Evolutionary conservation across 2,888 invertebrate genomes (phyloP), one percentile per base, ranked within the genome.

Genomic region (Leptogaster cylindrica): DNA sequence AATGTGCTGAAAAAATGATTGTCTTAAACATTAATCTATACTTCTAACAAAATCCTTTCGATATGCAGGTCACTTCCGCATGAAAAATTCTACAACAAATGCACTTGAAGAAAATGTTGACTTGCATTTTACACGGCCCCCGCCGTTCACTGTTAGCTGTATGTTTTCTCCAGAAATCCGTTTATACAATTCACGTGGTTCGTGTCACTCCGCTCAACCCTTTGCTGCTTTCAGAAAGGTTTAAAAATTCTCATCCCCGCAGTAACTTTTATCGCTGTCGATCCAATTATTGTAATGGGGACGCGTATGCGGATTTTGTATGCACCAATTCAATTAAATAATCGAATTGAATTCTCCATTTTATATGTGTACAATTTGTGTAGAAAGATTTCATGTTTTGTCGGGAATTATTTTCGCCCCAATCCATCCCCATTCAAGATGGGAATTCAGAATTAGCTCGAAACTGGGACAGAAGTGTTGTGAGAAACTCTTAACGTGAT

Each of bases 261-360:
- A 46, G 7, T 25, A 18, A n/a, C 23, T 8, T 31, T 31, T 12
- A 3, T n/a, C 2, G 20, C 23, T 23, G 12, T 46, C n/a, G 25
- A 44, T 23, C 46, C n/a, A 46, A 46, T 46, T 25, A 20, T 46
- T 46, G n/a, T 46, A 46, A 46, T 23, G 12, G 23, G 46, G 5
- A 16, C n/a, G n/a, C 23, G 20, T 20, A 46, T 46, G 23, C 12
- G 20, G 25, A n/a, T 46, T 46, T 46, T 23, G 25, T 23, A 46
- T 10, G 1, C 46, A 8, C 46, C n/a, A 46, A 46, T 46, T 23
- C 46, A 46, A 46, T 46, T 46, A 46, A 23, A 46, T 46, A 25
- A 8, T 1, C n/a, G 46, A 20, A 46, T n/a, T n/a, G n/a, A n/a
- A n/a, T n/a, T n/a, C n/a, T n/a, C n/a, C n/a, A n/a, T n/a, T n/a